These are phyloP conservation scores for Lasioglossum lativentre DNA, from an alignment of 2,888 invertebrate species.

Conservation along the genomic window DNA sequence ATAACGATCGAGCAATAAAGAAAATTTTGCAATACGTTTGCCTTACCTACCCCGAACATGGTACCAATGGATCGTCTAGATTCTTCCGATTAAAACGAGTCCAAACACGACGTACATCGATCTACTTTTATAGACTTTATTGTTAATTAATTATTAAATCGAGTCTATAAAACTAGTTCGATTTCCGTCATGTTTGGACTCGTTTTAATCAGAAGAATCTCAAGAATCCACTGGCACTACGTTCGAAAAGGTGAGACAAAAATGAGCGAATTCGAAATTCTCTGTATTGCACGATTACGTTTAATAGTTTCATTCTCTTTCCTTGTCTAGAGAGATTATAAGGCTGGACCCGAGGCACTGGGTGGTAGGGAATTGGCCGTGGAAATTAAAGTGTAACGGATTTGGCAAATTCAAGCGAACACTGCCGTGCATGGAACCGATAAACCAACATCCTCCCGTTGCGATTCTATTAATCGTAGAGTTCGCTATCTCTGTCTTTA, in stretches of 20 bases:
- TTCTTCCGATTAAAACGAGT: not conserved
- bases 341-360: no score
- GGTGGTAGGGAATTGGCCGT: not conserved
- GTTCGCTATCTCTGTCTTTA: not conserved
- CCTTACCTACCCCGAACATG: not conserved
- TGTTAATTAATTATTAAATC: no score
- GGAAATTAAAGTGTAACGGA: not conserved
- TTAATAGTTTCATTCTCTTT: no score
- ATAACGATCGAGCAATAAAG: not conserved
- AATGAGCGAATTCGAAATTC: not conserved
- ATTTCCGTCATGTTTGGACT: not conserved
- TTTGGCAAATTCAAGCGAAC: not conserved
- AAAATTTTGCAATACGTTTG: not conserved
- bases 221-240: not conserved
- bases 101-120: not conserved
- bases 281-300: not conserved
- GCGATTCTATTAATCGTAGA: not conserved
- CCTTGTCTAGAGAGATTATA: not conserved
- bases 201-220: not conserved
- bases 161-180: not conserved
- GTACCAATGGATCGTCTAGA: not conserved
- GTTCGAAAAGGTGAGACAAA: not conserved
- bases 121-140: not conserved
- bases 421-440: not conserved
- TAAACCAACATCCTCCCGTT: slow-evolving; percentile 15